Base-by-base conservation (phyloP, 1,140 invertebrate genomes). In the Heliconius hewitsoni region DNA sequence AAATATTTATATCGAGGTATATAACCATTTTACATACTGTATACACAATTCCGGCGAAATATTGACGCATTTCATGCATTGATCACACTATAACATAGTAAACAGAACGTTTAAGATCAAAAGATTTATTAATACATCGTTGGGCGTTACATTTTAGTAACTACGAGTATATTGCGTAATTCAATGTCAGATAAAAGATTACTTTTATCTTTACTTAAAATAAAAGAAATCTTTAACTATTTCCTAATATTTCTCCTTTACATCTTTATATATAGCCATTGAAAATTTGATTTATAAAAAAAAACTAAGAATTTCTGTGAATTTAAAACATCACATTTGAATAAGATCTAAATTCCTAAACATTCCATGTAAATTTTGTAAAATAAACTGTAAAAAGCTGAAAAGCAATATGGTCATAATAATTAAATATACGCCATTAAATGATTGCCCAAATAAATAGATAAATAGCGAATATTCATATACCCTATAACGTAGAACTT, bases 181-280 rank as follows among this genome's bases (percentile, higher is more conserved):
- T 71, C 74, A 76, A 80, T 80, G 78, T 60, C 78, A 76, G 78
- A 80, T 80, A 76, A 80, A 76, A 80, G 78, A 75, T 76, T 78
- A 78, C 8, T 60, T 52, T 77, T 79, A 79, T 79, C 78, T 52
- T 52, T 8, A n/a, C 19, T 75, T 52, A 19, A 70, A 74, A 74
- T 74, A 78, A 74, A 52, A 73, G 34, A 34, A 66, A 78, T 66
- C 23, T 66, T 55, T 16, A 30, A 66, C 60, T 66, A 16, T 30
- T 30, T 66, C 60, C 13, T 23, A 66, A 27, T 30, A 66, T 16
- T 46, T 46, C 16, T 46, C 13, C 13, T 46, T 46, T 1, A 46
- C 13, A 46, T 30, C 13, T 66, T 27, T 30, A 66, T 66, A 27
- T 66, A 66, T 66, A 27, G 8, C 55, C 18, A 52, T 8, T 19